These are phyloP conservation scores for Myotis vivesi DNA, from an alignment of 2,797 vertebrate species.

Conservation along the genomic window DNA sequence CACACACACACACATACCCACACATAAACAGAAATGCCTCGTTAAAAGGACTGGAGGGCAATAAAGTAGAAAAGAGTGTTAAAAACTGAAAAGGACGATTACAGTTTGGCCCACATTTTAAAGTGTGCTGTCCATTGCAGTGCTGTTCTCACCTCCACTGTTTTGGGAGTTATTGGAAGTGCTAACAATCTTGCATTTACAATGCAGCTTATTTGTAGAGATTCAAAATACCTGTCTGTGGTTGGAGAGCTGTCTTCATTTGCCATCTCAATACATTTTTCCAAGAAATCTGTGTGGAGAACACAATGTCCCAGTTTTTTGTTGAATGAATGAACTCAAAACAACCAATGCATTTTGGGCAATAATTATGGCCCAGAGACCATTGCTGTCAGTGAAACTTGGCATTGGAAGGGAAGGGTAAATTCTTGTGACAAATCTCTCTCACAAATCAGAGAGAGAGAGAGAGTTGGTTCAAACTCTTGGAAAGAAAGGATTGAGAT, in stretches of 20 bases:
- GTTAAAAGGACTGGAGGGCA: background rate
- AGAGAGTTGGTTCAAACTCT: background rate
- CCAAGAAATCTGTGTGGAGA: background rate
- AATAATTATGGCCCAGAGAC: background rate
- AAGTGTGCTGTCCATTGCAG: background rate
- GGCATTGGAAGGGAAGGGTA: background rate
- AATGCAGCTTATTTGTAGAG: background rate
- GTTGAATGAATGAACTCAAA: slow-evolving; percentile 6
- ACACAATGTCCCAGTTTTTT: background rate
- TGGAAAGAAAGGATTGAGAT: background rate
- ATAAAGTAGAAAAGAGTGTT: background rate
- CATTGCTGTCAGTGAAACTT: background rate
- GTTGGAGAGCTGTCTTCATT: background rate
- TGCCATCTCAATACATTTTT: background rate
- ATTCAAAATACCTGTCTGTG: background rate
- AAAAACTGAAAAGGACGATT: slow-evolving; percentile 20
- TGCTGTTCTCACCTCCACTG: background rate
- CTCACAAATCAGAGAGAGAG: background rate
- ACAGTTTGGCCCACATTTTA: background rate
- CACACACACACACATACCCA: background rate
- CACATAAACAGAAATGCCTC: background rate
- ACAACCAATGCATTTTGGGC: background rate
- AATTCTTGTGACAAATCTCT: background rate
- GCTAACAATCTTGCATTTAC: slow-evolving; percentile 41
- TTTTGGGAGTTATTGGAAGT: slow-evolving; percentile 39